Percentiles rank a stretch among this genome's conserved stretches.
phyloP scores from a whole-genome alignment of 2,113 vertebrate species.

The Sceloporus tristichus region DNA sequence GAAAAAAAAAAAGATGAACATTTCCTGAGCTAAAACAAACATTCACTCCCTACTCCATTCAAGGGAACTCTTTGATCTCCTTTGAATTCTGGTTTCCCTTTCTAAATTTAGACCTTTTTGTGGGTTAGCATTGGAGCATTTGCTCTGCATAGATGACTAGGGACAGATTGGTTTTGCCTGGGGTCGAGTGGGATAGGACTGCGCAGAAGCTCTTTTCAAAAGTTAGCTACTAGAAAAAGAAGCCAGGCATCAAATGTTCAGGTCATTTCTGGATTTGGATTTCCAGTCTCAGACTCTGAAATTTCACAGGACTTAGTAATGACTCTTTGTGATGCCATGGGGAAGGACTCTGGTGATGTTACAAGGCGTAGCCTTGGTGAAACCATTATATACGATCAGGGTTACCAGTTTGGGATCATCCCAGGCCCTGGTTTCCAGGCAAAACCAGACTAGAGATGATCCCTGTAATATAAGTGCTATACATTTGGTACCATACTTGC shows the following conservation, averaged over 20 bases:
- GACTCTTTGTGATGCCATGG: no score
- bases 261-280: no score
- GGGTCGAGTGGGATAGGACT: background rate
- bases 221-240: background rate
- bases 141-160: background rate
- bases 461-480: no score
- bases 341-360: no score
- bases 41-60: fast-evolving
- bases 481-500: no score
- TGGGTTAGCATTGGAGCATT: background rate
- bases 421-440: no score
- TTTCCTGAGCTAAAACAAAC: background rate
- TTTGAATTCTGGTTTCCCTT: background rate
- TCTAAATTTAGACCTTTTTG: background rate
- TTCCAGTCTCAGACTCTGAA: no score
- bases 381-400: no score
- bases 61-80: conserved; percentile 50
- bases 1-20: conserved; percentile 20
- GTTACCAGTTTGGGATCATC: no score
- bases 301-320: no score
- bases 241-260: background rate
- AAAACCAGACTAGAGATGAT: no score
- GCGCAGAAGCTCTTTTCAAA: background rate
- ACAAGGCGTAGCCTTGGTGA: no score
- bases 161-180: background rate